Conservation (phyloP, 2,113 vertebrate genomes). For the Saimiri boliviensis region DNA sequence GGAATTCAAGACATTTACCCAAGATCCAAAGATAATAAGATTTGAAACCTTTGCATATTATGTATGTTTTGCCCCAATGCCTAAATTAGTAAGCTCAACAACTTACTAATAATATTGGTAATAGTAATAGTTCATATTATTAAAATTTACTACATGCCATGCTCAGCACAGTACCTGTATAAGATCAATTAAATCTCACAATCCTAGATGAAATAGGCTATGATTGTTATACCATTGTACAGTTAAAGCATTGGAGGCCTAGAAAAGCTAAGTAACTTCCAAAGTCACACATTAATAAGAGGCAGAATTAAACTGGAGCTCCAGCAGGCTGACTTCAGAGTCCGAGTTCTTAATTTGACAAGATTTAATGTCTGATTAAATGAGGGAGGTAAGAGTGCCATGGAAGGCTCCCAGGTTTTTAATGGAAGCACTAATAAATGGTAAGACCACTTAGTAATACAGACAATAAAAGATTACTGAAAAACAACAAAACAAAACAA, state of each 20-base stretch:
- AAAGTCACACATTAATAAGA: conserved; percentile 10
- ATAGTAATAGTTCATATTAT: background rate
- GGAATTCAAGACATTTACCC: background rate
- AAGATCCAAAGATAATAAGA: background rate
- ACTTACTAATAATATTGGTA: background rate
- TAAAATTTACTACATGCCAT: background rate
- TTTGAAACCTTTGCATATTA: background rate
- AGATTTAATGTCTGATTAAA: background rate
- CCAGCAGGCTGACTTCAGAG: background rate
- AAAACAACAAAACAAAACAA: conserved; percentile 1
- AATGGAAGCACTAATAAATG: background rate
- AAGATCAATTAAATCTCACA: conserved; percentile 9
- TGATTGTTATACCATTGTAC: background rate
- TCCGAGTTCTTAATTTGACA: background rate
- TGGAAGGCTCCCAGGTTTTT: background rate
- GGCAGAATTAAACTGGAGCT: background rate
- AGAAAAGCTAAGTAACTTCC: background rate
- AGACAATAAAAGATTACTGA: conserved; percentile 22
- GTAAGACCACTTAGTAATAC: background rate
- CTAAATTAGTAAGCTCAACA: background rate
- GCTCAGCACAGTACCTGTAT: background rate
- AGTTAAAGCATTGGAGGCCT: background rate
- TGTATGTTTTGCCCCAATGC: background rate
- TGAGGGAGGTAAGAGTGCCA: background rate
- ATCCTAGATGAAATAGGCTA: background rate